Conservation (phyloP, 35 echinoderm and acorn worm genomes). For the Apostichopus parvimensis region DNA sequence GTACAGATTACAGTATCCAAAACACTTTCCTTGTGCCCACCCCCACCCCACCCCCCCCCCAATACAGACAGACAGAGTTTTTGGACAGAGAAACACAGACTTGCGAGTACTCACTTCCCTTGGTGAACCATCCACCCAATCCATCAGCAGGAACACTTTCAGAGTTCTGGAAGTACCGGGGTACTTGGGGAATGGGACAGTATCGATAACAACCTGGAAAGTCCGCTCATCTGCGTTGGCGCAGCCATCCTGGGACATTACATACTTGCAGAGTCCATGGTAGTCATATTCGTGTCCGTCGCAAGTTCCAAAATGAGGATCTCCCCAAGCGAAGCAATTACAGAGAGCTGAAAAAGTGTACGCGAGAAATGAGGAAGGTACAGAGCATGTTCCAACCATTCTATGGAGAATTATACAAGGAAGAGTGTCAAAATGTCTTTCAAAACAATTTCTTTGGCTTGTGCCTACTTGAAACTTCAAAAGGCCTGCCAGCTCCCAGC, state of each 20-base stretch:
- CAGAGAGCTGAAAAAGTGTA: not conserved
- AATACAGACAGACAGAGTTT: too few species aligned
- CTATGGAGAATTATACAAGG: too few species aligned
- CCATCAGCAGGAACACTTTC: not conserved
- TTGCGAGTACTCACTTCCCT: not conserved
- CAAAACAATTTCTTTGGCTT: too few species aligned
- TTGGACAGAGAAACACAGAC: too few species aligned
- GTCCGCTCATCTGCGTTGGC: not conserved
- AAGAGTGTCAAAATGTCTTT: too few species aligned
- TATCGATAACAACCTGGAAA: slow-evolving; percentile 23
- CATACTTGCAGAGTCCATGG: slow-evolving; percentile 31
- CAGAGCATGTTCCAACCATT: too few species aligned
- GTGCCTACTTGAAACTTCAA: too few species aligned
- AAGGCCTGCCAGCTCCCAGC: too few species aligned
- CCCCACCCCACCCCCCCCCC: too few species aligned
- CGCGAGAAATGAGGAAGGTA: not conserved
- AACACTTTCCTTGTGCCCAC: too few species aligned
- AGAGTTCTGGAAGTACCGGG: not conserved
- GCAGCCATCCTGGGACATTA: slow-evolving; percentile 37
- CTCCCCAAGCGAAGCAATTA: slow-evolving; percentile 38
- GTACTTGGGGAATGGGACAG: not conserved
- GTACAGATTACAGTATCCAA: too few species aligned
- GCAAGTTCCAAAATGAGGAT: slow-evolving; percentile 55
- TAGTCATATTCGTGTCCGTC: slow-evolving; percentile 21
- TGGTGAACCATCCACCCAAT: not conserved